Conservation (phyloP, 2,113 vertebrate species). For the Amia ocellicauda region DNA sequence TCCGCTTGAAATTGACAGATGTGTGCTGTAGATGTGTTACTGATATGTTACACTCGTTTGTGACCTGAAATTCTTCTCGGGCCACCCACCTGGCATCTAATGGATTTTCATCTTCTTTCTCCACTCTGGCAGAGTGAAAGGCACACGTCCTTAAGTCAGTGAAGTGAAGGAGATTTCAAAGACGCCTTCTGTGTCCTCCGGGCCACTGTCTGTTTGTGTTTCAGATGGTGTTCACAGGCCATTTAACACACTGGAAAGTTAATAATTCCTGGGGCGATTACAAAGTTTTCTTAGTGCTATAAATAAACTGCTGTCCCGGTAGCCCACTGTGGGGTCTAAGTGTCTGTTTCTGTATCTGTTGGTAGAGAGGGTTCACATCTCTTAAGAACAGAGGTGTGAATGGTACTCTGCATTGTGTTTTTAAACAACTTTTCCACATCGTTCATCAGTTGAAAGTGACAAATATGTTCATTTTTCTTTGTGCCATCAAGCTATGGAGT, state of each 20-base stretch:
- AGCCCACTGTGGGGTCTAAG: not conserved
- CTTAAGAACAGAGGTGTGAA: too few relatives aligned
- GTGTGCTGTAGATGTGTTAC: slow-evolving; percentile 1
- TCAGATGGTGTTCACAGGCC: not conserved
- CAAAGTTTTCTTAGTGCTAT: not conserved
- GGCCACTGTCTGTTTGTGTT: slow-evolving; percentile 1
- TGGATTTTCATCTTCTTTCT: slow-evolving; percentile 20
- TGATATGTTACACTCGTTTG: not conserved
- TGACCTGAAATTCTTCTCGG: too few relatives aligned
- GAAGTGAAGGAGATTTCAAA: not conserved
- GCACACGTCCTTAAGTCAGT: not conserved
- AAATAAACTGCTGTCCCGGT: not conserved
- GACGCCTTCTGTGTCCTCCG: not conserved
- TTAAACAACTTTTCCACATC: too few relatives aligned
- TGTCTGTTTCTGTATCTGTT: not conserved
- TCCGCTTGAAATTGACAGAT: slow-evolving; percentile 1
- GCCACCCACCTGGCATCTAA: slow-evolving; percentile 14
- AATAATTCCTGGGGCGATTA: not conserved
- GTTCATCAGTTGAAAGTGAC: too few relatives aligned
- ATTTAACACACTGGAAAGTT: not conserved
- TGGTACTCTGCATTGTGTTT: too few relatives aligned
- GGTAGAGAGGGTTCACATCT: not conserved
- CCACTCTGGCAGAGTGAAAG: not conserved
- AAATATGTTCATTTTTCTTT: too few relatives aligned
- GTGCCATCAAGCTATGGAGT: too few relatives aligned